Evolutionary conservation across 2,797 vertebrate species (phyloP), one percentile per base, ranked within the genome.

Genomic region (Cottoperca gobio): DNA sequence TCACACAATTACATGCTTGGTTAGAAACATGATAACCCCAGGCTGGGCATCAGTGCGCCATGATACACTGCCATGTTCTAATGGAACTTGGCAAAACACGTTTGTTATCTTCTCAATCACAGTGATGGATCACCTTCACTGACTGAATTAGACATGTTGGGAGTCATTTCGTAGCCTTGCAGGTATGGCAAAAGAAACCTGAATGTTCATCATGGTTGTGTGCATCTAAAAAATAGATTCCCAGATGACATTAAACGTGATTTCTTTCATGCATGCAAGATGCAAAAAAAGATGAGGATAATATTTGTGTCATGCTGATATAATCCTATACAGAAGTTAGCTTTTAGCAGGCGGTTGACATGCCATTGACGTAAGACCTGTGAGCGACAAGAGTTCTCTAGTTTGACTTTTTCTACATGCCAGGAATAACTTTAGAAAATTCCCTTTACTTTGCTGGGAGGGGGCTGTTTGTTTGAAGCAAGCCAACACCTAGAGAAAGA

Each of bases 91-190:
- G 76, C 55, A 78, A 73, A 83, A 79, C 49, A 0, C 5, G 60
- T 72, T 64, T 37, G 72, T 61, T 82, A 77, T 81, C 76, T 33
- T 78, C 69, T 81, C 71, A 64, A 83, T 85, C 84, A 73, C 59
- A 48, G 42, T 79, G 76, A 86, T 73, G 74, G 82, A 81, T 85
- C 63, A 26, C 52, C 54, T 58, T 57, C 54, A 10, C 43, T 26
- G 46, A 60, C 62, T 33, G 33, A 59, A 76, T 76, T 31, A 61
- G 75, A 69, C 63, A 4, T 35, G 48, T 55, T 26, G 31, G 46
- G 46, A 72, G 68, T 48, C 54, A 7, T 46, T 73, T 11, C 12
- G 28, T 7, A 14, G 49, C 35, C 39, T 55, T 59, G n/a, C 68
- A 78, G 60, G 46, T 78, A 17, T 3, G 9, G 33, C 26, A 48